Evolutionary conservation across 1,140 invertebrate species (phyloP).

Genomic region (Drosophila eugracilis): DNA sequence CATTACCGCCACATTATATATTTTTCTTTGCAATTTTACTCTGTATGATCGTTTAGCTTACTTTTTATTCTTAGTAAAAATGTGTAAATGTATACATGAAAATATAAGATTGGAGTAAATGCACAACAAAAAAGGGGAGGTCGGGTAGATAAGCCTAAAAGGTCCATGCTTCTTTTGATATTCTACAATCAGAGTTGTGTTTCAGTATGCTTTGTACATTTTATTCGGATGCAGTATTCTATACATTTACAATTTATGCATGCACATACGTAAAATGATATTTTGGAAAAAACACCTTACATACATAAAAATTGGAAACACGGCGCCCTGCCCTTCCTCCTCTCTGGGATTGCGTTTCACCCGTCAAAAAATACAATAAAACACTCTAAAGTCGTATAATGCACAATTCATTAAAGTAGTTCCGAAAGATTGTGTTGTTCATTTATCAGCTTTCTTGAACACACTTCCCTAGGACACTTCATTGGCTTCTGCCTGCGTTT

Average conservation of each 20-base stretch:
- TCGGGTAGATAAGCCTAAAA: not conserved
- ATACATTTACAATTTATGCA: conserved; percentile 44
- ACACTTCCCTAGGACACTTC: conserved; percentile 14
- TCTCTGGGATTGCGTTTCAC: conserved; percentile 11
- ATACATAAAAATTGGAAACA: conserved; percentile 22
- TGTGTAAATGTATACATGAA: conserved; percentile 29
- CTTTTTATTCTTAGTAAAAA: conserved; percentile 32
- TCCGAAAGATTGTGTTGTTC: not conserved
- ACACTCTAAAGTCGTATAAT: conserved; percentile 18
- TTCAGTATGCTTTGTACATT: conserved; percentile 39
- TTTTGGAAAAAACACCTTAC: conserved; percentile 17
- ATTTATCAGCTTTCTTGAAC: conserved; percentile 17
- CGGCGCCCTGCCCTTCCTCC: not conserved
- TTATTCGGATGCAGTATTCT: conserved; percentile 38
- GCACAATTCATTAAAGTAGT: conserved; percentile 17
- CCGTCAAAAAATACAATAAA: conserved; percentile 26
- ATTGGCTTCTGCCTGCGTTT: not conserved
- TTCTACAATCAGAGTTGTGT: conserved; percentile 3
- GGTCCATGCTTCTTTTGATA: conserved; percentile 4
- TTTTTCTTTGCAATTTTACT: conserved; percentile 13
- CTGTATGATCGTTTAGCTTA: conserved; percentile 25
- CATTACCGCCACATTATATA: conserved; percentile 13
- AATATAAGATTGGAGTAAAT: conserved; percentile 25
- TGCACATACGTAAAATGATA: conserved; percentile 21
- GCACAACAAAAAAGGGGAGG: conserved; percentile 13